phyloP scores from a whole-genome alignment of 2,888 invertebrate genomes.

The Keiferia lycopersicella region DNA sequence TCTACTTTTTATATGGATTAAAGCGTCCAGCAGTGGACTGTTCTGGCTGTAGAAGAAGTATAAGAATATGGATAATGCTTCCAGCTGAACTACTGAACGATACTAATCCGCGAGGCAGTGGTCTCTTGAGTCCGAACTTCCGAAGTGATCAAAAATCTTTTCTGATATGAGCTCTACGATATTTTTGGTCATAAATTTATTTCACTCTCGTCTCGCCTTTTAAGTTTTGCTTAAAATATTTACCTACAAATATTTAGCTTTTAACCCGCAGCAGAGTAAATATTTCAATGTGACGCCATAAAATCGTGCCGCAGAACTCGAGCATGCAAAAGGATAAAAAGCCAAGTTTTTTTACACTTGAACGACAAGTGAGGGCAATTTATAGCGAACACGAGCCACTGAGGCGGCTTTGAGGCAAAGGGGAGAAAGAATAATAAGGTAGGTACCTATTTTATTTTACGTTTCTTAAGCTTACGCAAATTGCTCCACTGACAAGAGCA shows the following conservation, averaged over 20 bases:
- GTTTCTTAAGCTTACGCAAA: too few species aligned
- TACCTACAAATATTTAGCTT: neutral
- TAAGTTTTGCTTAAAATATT: neutral
- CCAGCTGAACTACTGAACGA: too few species aligned
- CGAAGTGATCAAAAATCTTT: too few species aligned
- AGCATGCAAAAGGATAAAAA: conserved; percentile 45
- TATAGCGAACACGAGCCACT: conserved; percentile 41
- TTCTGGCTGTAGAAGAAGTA: too few species aligned
- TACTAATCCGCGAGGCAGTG: too few species aligned
- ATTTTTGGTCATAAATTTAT: too few species aligned
- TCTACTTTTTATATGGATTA: too few species aligned
- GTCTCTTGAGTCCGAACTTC: too few species aligned
- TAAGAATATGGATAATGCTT: too few species aligned
- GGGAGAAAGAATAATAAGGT: conserved; percentile 11
- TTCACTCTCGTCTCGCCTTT: neutral
- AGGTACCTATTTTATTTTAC: neutral
- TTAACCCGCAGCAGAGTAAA: neutral
- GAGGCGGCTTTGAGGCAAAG: neutral
- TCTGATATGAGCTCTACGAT: too few species aligned
- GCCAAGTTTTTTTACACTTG: conserved; percentile 51
- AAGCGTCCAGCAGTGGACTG: too few species aligned
- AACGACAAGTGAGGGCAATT: conserved; percentile 63
- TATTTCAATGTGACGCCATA: conserved; percentile 44
- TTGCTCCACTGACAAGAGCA: too few species aligned
- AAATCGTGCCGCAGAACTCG: conserved; percentile 46